These are phyloP conservation scores for Leptinotarsa rubiginosa DNA, from an alignment of 2,888 invertebrate genomes.

Conservation along the genomic window DNA sequence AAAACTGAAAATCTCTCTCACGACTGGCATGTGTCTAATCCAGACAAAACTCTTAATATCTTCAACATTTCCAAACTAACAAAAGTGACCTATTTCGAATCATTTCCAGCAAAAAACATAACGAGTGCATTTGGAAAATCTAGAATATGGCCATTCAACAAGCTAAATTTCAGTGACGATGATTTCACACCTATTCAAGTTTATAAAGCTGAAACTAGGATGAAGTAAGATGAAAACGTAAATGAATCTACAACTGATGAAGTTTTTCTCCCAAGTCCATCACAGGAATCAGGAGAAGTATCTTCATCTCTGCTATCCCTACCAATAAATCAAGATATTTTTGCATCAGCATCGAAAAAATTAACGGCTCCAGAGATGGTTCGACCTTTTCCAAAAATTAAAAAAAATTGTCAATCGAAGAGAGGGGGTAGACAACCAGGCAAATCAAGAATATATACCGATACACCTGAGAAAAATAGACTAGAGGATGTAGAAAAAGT, in stretches of 20 bases:
- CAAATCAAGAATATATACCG: not conserved
- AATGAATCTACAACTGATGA: slow-evolving; percentile 3
- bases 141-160: slow-evolving; percentile 28
- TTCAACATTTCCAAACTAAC: slow-evolving; percentile 27
- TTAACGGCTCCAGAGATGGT: not conserved
- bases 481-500: not conserved
- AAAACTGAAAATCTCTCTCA: slow-evolving; percentile 26
- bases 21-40: slow-evolving; percentile 35
- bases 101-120: slow-evolving; percentile 42
- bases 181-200: not conserved
- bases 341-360: not conserved
- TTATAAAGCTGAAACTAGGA: not conserved
- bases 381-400: not conserved
- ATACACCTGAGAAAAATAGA: slow-evolving; percentile 9
- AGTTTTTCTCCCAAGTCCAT: not conserved
- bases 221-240: slow-evolving; percentile 4
- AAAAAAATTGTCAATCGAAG: not conserved
- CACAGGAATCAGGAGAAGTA: slow-evolving; percentile 1
- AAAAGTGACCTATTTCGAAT: slow-evolving; percentile 31
- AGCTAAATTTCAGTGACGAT: not conserved
- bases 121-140: slow-evolving; percentile 45
- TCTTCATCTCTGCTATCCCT: slow-evolving; percentile 1
- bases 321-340: not conserved
- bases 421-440: not conserved
- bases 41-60: slow-evolving; percentile 23